Evolutionary conservation across 2,888 invertebrate genomes (phyloP).

Genomic region (Allolobophora icterica): DNA sequence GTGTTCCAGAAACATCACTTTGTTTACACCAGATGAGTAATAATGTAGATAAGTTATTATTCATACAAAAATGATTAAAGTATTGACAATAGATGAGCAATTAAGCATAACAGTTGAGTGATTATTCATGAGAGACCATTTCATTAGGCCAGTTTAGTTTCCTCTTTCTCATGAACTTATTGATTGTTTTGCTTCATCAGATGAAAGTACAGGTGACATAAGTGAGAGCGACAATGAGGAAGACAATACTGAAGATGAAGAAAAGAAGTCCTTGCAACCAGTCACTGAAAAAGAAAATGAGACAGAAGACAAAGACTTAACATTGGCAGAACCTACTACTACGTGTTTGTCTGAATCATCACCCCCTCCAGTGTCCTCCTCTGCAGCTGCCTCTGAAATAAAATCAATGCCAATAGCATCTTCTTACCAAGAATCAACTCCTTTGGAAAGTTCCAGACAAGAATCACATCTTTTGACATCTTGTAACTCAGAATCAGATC

Average conservation of each 20-base stretch:
- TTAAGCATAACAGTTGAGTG: background rate
- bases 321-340: background rate
- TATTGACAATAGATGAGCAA: background rate
- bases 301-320: background rate
- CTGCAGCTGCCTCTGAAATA: background rate
- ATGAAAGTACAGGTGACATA: background rate
- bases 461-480: background rate
- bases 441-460: too few relatives aligned
- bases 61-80: background rate
- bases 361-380: background rate
- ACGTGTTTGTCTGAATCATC: background rate
- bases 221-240: constrained; percentile 24
- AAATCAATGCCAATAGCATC: background rate
- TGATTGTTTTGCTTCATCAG: background rate
- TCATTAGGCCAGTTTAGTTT: background rate
- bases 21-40: background rate
- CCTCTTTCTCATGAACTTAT: background rate
- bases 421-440: background rate
- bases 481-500: constrained; percentile 7
- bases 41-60: background rate
- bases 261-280: background rate
- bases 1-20: too few relatives aligned
- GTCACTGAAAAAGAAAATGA: background rate
- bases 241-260: background rate
- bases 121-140: background rate